These are phyloP conservation scores for Gallinago undulata DNA, from an alignment of 2,113 vertebrate species.

Conservation along the genomic window DNA sequence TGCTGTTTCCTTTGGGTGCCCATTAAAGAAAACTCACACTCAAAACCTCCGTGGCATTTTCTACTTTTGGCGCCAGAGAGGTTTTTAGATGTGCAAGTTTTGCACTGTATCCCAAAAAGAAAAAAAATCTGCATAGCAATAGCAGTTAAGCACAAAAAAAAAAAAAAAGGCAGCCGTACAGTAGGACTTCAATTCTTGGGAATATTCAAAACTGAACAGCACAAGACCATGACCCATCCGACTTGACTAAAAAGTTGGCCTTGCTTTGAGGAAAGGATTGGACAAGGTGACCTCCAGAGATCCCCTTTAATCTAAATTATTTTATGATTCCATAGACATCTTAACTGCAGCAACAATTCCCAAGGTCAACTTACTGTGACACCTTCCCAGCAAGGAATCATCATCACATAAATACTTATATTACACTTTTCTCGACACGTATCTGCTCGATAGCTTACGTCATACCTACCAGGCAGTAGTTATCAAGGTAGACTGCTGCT, in stretches of 20 bases:
- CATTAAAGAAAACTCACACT: background rate
- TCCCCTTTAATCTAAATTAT: slow-evolving; percentile 16
- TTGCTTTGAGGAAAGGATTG: background rate
- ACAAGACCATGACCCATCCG: fast-evolving
- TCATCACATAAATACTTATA: background rate
- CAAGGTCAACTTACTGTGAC: background rate
- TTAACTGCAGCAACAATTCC: background rate
- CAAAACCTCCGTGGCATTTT: background rate
- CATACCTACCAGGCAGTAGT: background rate
- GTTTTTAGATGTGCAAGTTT: background rate
- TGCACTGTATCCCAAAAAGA: background rate
- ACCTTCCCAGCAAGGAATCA: background rate
- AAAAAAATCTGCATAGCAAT: background rate
- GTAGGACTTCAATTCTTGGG: background rate
- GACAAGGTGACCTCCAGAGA: background rate
- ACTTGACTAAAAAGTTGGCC: background rate
- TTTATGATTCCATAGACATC: slow-evolving; percentile 12
- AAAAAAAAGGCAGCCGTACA: background rate
- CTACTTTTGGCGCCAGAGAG: background rate
- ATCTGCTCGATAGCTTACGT: background rate
- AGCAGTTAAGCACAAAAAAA: background rate
- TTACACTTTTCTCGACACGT: background rate
- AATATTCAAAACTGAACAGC: background rate
- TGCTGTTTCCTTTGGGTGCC: background rate
- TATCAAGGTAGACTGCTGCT: background rate